Evolutionary conservation across 2,888 invertebrate genomes (phyloP).

Genomic region (Zele albiditarsus): DNA sequence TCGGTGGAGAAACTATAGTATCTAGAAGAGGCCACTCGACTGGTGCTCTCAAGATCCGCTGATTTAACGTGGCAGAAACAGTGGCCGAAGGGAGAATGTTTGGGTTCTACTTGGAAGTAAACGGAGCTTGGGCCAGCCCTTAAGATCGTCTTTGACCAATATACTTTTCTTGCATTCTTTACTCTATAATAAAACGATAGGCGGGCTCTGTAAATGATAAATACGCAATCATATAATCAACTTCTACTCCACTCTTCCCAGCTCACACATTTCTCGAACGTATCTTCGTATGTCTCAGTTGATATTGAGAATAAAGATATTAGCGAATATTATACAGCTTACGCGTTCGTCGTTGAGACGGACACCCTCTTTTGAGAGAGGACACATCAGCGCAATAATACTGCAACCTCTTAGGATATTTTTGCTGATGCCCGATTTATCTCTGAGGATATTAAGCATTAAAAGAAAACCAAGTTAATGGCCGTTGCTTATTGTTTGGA

Average conservation of each 20-base stretch:
- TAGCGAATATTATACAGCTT: background rate
- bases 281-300: background rate
- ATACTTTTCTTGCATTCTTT: background rate
- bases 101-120: background rate
- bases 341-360: background rate
- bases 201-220: background rate
- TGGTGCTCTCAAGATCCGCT: background rate
- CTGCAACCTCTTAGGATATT: background rate
- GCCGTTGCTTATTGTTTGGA: constrained; percentile 8
- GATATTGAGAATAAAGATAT: background rate
- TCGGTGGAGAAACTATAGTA: background rate
- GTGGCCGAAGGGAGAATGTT: background rate
- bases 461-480: background rate
- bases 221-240: background rate
- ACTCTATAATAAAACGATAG: background rate
- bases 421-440: background rate
- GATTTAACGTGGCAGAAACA: background rate
- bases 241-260: background rate
- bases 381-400: background rate
- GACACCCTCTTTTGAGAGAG: background rate
- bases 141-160: background rate
- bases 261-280: background rate
- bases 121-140: background rate
- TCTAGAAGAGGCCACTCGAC: background rate
- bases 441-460: background rate